A percentile compares a stretch with the other conserved stretches of the same genome.
phyloP scores from a whole-genome alignment of 2,888 invertebrate species.

The Drosophila mettleri region DNA sequence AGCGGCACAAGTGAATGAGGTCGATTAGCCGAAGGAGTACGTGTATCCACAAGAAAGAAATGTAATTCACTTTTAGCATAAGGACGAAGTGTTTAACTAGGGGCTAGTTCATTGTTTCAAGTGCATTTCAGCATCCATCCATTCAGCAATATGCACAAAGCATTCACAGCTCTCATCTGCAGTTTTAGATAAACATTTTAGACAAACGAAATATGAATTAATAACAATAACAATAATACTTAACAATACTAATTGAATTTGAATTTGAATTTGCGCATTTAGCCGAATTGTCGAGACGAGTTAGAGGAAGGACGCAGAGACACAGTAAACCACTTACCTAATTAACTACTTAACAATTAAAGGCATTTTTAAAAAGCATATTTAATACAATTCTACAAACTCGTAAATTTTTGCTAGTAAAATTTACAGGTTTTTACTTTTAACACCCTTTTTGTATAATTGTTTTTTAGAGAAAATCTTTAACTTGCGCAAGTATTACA shows the following conservation, averaged over 20 bases:
- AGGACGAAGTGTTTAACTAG: constrained; percentile 29
- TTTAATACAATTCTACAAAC: constrained; percentile 33
- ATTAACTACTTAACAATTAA: constrained; percentile 40
- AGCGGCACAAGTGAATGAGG: constrained; percentile 47
- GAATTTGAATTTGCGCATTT: constrained; percentile 74
- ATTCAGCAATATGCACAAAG: constrained; percentile 54
- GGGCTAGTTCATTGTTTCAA: constrained; percentile 29
- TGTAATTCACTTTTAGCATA: constrained; percentile 28
- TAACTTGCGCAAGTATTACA: constrained; percentile 62
- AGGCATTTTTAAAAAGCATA: constrained; percentile 63
- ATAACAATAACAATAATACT: constrained; percentile 25
- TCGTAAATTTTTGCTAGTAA: constrained; percentile 76
- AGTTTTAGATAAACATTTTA: constrained; percentile 49
- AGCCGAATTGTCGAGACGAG: constrained; percentile 62
- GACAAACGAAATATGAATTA: constrained; percentile 5
- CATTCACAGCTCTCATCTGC: constrained; percentile 41
- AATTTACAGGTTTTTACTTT: constrained; percentile 79
- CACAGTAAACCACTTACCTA: constrained; percentile 29
- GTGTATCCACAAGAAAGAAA: constrained; percentile 26
- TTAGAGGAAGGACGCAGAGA: constrained; percentile 18
- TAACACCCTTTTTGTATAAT: constrained; percentile 66
- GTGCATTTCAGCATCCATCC: constrained; percentile 70
- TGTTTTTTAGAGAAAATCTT: constrained; percentile 74
- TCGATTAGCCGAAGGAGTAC: constrained; percentile 8
- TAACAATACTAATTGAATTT: constrained; percentile 52